These are phyloP conservation scores for Sciurus niger DNA, from an alignment of 2,113 vertebrate genomes.

Conservation along the genomic window DNA sequence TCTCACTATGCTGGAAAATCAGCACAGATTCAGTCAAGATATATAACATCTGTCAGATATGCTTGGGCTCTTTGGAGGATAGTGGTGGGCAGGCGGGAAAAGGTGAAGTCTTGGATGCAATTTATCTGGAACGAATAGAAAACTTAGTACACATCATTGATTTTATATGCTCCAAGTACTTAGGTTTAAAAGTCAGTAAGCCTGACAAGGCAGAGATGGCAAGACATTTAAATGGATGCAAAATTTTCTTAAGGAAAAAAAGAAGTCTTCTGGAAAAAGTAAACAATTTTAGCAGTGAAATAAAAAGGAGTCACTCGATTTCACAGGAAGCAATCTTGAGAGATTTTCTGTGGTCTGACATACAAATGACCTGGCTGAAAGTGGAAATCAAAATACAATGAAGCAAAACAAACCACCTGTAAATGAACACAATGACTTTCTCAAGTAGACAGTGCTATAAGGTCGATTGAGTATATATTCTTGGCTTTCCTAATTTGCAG, in stretches of 20 bases:
- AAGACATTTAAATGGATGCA: slow-evolving; percentile 47
- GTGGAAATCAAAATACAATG: not conserved
- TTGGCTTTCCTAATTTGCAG: not conserved
- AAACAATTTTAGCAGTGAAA: slow-evolving; percentile 56
- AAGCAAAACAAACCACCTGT: not conserved
- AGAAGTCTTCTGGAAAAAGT: slow-evolving; percentile 23
- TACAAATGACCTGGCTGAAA: slow-evolving; percentile 12
- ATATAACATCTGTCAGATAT: not conserved
- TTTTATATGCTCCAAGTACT: slow-evolving; percentile 10
- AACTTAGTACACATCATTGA: slow-evolving; percentile 23
- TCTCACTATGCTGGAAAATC: not conserved
- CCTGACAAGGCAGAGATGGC: not conserved
- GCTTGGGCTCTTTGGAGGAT: not conserved
- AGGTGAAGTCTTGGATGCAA: not conserved
- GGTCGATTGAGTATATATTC: not conserved
- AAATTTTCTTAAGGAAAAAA: slow-evolving; percentile 61
- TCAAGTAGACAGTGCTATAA: not conserved
- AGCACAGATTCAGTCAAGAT: not conserved
- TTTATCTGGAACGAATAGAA: slow-evolving; percentile 49
- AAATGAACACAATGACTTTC: not conserved
- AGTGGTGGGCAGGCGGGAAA: not conserved
- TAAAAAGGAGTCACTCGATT: slow-evolving; percentile 39
- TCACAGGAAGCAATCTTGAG: slow-evolving; percentile 13
- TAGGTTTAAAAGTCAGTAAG: slow-evolving; percentile 64
- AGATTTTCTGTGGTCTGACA: not conserved